phyloP scores from a whole-genome alignment of 1,140 invertebrate species.

The Diorhabda elongata region DNA sequence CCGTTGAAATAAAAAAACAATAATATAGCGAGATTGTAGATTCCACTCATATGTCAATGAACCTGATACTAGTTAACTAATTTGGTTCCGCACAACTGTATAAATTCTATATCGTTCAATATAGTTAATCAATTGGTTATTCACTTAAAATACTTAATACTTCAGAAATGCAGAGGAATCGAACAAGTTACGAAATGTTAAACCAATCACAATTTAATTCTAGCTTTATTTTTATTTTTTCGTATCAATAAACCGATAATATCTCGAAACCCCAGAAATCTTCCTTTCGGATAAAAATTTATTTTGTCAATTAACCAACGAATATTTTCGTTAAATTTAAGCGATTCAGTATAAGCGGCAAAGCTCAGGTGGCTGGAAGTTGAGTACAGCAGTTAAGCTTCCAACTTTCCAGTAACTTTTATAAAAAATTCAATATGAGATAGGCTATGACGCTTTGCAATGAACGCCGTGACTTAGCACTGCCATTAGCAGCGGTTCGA shows the following conservation, averaged over 20 bases:
- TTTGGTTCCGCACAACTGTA: no score
- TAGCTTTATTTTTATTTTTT: not conserved
- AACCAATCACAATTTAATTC: not conserved
- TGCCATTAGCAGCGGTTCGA: constrained; percentile 18
- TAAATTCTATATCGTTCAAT: no score
- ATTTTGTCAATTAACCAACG: not conserved
- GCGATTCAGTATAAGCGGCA: constrained; percentile 5
- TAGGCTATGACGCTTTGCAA: constrained; percentile 25
- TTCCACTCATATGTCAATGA: no score
- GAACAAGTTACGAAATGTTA: not conserved
- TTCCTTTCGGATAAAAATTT: not conserved
- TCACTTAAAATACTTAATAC: no score
- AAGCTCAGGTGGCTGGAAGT: constrained; percentile 26
- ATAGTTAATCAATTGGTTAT: no score
- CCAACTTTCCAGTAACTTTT: constrained; percentile 22
- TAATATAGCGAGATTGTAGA: no score
- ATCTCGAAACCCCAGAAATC: not conserved
- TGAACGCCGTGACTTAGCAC: constrained; percentile 26
- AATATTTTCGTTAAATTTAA: not conserved
- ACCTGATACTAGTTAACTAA: no score
- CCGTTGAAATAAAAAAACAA: no score
- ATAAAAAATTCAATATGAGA: constrained; percentile 33
- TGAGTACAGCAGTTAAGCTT: constrained; percentile 22
- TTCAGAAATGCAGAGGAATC: no score
- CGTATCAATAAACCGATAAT: not conserved